phyloP scores from a whole-genome alignment of 2,888 invertebrate genomes.

The Hoplodrina ambigua region DNA sequence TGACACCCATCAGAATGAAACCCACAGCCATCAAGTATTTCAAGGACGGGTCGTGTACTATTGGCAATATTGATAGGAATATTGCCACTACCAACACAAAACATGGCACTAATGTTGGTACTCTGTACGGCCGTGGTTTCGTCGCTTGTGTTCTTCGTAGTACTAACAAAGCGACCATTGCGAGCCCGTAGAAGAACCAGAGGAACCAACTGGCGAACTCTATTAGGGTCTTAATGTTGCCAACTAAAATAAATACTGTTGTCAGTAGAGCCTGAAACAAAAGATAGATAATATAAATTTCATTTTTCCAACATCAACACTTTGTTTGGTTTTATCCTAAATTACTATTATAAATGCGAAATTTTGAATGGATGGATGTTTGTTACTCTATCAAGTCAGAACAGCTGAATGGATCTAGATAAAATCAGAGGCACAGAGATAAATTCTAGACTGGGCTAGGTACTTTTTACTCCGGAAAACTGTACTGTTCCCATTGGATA shows the following conservation, averaged over 20 bases:
- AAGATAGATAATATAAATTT: slow-evolving; percentile 20
- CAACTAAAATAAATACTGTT: slow-evolving; percentile 92
- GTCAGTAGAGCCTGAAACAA: slow-evolving; percentile 92
- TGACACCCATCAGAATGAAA: slow-evolving; percentile 93
- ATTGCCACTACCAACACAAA: slow-evolving; percentile 93
- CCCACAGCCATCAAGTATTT: slow-evolving; percentile 94
- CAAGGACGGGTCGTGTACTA: slow-evolving; percentile 93
- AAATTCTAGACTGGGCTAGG: too few relatives aligned
- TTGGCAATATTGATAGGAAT: slow-evolving; percentile 94
- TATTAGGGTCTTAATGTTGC: slow-evolving; percentile 94
- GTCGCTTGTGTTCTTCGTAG: slow-evolving; percentile 93
- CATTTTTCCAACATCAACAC: background rate
- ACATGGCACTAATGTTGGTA: slow-evolving; percentile 93
- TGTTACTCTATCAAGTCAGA: too few relatives aligned
- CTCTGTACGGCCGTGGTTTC: slow-evolving; percentile 93
- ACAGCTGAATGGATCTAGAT: too few relatives aligned
- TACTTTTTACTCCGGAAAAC: too few relatives aligned
- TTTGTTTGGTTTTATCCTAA: too few relatives aligned
- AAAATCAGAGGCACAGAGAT: too few relatives aligned
- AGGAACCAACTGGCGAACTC: slow-evolving; percentile 96
- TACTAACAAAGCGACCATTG: slow-evolving; percentile 94
- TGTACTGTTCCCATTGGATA: too few relatives aligned
- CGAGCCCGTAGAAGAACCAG: slow-evolving; percentile 96
- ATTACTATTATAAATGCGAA: too few relatives aligned
- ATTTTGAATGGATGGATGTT: too few relatives aligned